Percentiles rank a stretch among this genome's conserved stretches.
These are phyloP conservation scores for Nerophis ophidion DNA, from an alignment of 2,113 vertebrate genomes.

Conservation along the genomic window DNA sequence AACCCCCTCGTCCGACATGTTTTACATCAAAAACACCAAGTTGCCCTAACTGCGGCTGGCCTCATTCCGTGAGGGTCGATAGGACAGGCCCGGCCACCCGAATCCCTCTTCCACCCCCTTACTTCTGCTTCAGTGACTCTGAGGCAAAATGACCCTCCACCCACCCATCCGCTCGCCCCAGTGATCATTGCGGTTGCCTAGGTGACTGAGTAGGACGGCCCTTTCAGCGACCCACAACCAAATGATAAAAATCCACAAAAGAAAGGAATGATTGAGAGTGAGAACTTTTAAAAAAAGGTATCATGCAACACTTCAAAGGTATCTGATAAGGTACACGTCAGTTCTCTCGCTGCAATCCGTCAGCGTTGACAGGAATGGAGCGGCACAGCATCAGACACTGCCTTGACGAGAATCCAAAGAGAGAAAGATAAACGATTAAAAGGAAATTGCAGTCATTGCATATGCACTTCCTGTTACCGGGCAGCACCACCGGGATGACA, in stretches of 20 bases:
- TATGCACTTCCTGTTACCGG: constrained; percentile 12
- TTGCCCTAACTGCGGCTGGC: constrained; percentile 32
- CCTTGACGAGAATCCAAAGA: constrained; percentile 20
- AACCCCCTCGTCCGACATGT: not conserved
- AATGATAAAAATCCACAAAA: constrained; percentile 25
- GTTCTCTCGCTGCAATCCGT: constrained; percentile 62
- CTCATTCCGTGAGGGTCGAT: constrained; percentile 36
- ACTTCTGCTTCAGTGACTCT: constrained; percentile 40
- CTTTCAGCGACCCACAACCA: constrained; percentile 37
- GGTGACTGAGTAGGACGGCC: constrained; percentile 44
- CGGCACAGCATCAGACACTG: constrained; percentile 38
- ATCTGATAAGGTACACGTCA: not conserved
- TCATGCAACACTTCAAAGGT: constrained; percentile 6
- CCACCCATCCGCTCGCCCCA: constrained; percentile 44
- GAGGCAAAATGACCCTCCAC: constrained; percentile 39
- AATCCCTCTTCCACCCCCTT: constrained; percentile 32
- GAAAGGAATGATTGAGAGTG: not conserved
- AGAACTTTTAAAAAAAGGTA: constrained; percentile 1
- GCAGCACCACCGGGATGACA: constrained; percentile 27
- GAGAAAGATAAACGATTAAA: constrained; percentile 6
- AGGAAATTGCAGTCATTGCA: not conserved
- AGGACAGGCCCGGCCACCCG: constrained; percentile 10
- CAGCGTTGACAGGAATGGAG: constrained; percentile 31
- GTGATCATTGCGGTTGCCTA: constrained; percentile 57
- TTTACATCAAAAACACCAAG: constrained; percentile 10